A percentile compares a stretch with the other conserved stretches of the same genome.
phyloP scores from a whole-genome alignment of 1,140 invertebrate species.

The Drosophila subobscura region DNA sequence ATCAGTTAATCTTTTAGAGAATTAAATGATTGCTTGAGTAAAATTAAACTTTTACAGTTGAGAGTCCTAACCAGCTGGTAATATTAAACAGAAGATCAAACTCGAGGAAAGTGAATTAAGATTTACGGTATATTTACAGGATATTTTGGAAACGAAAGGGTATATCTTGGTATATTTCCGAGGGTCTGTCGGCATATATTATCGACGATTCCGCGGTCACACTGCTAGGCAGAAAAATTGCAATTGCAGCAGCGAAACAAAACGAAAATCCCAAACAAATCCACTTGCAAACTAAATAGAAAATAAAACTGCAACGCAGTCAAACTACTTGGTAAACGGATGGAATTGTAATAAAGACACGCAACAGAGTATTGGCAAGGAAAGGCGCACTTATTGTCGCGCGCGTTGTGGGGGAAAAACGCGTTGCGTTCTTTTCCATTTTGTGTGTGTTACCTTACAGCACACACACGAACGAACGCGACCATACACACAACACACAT shows the following conservation, averaged over 20 bases:
- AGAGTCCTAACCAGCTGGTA: too few relatives aligned
- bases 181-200: too few relatives aligned
- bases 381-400: conserved; percentile 52
- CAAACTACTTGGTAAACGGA: conserved; percentile 23
- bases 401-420: conserved; percentile 67
- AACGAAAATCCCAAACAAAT: conserved; percentile 65
- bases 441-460: conserved; percentile 57
- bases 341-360: conserved; percentile 34
- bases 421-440: conserved; percentile 75
- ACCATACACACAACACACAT: conserved; percentile 16
- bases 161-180: too few relatives aligned
- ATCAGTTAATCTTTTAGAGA: too few relatives aligned
- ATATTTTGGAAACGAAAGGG: too few relatives aligned
- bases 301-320: conserved; percentile 20
- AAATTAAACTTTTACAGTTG: too few relatives aligned
- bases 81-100: too few relatives aligned
- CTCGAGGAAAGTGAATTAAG: too few relatives aligned
- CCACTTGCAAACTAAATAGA: conserved; percentile 50
- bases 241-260: conserved; percentile 71
- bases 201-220: not conserved
- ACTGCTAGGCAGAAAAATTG: conserved; percentile 55
- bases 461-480: conserved; percentile 28
- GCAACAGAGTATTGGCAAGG: conserved; percentile 19
- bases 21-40: too few relatives aligned
- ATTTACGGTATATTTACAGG: too few relatives aligned